phyloP scores from a whole-genome alignment of 2,113 vertebrate species.

The Pachycephala philippinensis region DNA sequence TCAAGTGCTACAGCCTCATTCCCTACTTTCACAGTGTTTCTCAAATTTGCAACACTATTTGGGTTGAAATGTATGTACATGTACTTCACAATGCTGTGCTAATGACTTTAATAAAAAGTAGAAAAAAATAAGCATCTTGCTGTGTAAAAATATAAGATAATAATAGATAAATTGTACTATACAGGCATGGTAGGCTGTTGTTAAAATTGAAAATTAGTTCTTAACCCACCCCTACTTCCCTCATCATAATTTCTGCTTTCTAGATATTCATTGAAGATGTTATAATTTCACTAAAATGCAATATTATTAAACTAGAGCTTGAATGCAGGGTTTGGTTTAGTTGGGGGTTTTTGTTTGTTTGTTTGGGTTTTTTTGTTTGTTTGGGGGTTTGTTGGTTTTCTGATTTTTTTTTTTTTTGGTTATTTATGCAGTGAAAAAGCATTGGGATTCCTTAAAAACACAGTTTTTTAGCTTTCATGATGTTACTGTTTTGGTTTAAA shows the following conservation, averaged over 20 bases:
- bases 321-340: not conserved
- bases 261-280: not conserved
- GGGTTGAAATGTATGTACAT: not conserved
- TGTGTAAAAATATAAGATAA: not conserved
- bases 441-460: not conserved
- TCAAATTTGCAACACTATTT: not conserved
- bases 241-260: not conserved
- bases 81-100: not conserved
- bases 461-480: not conserved
- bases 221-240: rapidly evolving
- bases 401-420: not conserved
- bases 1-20: not conserved
- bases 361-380: not conserved
- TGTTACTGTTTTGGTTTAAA: not conserved
- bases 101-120: not conserved
- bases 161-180: not conserved
- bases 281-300: not conserved
- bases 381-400: not conserved
- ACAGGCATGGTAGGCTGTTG: not conserved
- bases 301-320: not conserved
- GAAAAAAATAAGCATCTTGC: not conserved
- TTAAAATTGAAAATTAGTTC: not conserved
- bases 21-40: not conserved
- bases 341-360: not conserved
- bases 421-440: not conserved